Evolutionary conservation across 92 coral and sea anemone genomes (phyloP), one percentile per base, ranked within the genome.

Genomic region (Virgularia gustaviana): DNA sequence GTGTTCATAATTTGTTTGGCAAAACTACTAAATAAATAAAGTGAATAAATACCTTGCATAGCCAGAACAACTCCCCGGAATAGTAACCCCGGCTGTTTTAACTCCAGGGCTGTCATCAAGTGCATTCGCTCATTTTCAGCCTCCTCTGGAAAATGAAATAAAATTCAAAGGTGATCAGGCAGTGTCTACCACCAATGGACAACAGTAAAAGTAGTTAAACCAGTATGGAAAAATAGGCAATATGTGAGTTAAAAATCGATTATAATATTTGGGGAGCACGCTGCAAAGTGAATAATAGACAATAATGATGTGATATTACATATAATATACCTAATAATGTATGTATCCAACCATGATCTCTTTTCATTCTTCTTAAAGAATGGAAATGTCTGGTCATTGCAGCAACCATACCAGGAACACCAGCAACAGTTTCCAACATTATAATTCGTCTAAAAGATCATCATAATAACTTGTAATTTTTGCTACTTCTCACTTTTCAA

Each of bases 341-440:
- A 49, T 94, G 99, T 63, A 94, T 94, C 99, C 99, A 94, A 4
- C 99, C 99, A 72, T 94, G 99, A 44, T 94, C 99, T 35, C 99
- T 81, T 28, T 88, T 79, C 78, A 94, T 86, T 57, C 86, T 70
- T 42, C 99, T 73, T 12, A 94, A 83, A 0, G 99, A 94, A 61
- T 94, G 87, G 66, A 94, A 86, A 60, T 94, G 99, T 20, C 99
- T 85, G 60, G 96, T 88, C 99, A 94, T 94, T 13, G 94, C 99
- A 8, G 87, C 94, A 7, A 94, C 90, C 99, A 94, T 94, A 0
- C 99, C 99, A 29, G 99, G 99, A 11, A 94, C 99, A 60, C 99
- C 99, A 20, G 99, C 99, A n/a, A 94, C 83, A 39, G 99, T 94
- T 71, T 94, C 99, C 53, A 94, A 75, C 90, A 94, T 82, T 36